Percentiles rank a stretch among this genome's conserved stretches.
These are phyloP conservation scores for Elephas maximus DNA, from an alignment of 2,113 vertebrate species.

Conservation along the genomic window DNA sequence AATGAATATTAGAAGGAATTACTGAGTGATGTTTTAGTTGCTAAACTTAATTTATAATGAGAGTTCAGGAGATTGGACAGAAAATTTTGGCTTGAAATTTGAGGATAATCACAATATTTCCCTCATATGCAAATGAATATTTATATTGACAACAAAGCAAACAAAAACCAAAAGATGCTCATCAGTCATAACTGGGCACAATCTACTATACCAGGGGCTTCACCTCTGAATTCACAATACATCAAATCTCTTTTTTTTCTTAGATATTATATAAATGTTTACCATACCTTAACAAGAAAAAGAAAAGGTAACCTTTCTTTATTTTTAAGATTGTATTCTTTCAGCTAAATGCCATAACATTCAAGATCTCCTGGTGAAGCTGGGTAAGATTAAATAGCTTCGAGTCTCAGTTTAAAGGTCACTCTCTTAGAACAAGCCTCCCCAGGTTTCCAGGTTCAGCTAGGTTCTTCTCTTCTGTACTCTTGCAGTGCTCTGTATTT, in stretches of 20 bases:
- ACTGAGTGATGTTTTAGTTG: background rate
- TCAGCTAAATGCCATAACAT: background rate
- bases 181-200: background rate
- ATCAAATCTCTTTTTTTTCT: background rate
- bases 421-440: background rate
- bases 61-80: background rate
- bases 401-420: background rate
- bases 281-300: background rate
- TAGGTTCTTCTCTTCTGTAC: background rate
- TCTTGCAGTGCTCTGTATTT: background rate
- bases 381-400: background rate
- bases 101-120: background rate
- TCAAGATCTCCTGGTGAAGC: background rate
- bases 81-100: conserved; percentile 29
- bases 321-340: conserved; percentile 17
- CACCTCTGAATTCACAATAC: background rate
- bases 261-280: background rate
- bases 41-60: conserved; percentile 44
- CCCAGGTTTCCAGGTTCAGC: background rate
- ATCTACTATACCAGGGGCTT: background rate
- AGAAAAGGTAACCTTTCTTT: background rate
- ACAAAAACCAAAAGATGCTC: background rate
- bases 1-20: conserved; percentile 48
- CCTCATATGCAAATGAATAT: background rate
- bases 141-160: background rate